Conservation (phyloP, 2,797 vertebrate genomes). For the Cynopterus sphinx region DNA sequence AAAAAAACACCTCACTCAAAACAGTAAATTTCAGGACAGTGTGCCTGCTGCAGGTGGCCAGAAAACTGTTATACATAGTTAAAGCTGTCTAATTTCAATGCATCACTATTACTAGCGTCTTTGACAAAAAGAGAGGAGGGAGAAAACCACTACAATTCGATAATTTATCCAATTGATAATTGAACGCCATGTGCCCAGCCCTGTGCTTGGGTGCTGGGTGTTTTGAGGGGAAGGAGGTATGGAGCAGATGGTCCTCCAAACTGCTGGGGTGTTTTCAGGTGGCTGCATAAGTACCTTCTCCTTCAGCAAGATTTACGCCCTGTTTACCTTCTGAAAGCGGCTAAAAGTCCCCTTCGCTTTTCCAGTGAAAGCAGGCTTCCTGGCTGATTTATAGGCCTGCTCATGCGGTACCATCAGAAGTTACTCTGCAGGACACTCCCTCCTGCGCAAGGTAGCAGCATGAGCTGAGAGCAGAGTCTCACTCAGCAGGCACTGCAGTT, state of each 20-base stretch:
- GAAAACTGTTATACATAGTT: not conserved
- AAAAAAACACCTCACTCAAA: not conserved
- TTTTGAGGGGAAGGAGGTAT: not conserved
- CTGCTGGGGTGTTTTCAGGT: not conserved
- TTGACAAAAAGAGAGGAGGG: not conserved
- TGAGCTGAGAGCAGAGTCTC: not conserved
- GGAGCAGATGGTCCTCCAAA: slow-evolving; percentile 15
- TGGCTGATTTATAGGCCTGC: slow-evolving; percentile 54
- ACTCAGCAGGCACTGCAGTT: not conserved
- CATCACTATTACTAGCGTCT: not conserved
- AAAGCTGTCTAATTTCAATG: not conserved
- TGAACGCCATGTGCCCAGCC: not conserved
- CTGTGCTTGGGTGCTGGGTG: not conserved
- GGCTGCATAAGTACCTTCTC: slow-evolving; percentile 6
- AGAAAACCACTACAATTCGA: not conserved
- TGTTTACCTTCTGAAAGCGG: slow-evolving; percentile 6
- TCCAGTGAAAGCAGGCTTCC: not conserved
- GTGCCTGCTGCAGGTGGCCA: not conserved
- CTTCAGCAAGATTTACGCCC: slow-evolving; percentile 59
- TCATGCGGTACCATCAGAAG: not conserved
- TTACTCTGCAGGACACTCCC: not conserved
- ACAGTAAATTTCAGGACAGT: not conserved
- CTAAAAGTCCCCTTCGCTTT: slow-evolving; percentile 36
- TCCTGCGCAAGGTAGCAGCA: not conserved
- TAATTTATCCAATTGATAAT: not conserved